phyloP scores from a whole-genome alignment of 1,140 invertebrate genomes.

The Drosophila sucinea region DNA sequence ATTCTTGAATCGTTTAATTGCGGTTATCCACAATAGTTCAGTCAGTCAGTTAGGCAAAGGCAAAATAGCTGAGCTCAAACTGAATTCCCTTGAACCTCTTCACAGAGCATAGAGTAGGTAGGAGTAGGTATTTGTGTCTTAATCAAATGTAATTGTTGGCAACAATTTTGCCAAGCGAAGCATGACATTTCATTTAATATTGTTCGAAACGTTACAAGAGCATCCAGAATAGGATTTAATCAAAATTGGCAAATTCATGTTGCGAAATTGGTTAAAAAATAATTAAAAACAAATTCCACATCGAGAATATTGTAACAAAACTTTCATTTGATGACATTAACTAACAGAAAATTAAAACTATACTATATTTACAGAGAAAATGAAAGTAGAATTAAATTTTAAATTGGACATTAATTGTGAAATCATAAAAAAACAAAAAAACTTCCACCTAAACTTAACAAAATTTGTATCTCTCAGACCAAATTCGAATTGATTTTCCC shows the following conservation, averaged over 20 bases:
- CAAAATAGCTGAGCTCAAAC: too few species aligned
- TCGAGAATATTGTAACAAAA: too few species aligned
- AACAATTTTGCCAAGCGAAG: neutral
- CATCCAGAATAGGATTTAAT: neutral
- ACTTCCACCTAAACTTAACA: neutral
- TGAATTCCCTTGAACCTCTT: neutral
- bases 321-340: too few species aligned
- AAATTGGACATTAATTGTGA: too few species aligned
- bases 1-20: conserved; percentile 4
- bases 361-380: too few species aligned
- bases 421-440: neutral
- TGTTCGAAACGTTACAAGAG: neutral
- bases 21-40: conserved; percentile 26
- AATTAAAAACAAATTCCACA: too few species aligned
- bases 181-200: conserved; percentile 10
- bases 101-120: neutral
- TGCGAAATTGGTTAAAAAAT: too few species aligned
- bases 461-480: neutral
- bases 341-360: too few species aligned
- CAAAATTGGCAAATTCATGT: neutral
- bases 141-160: conserved; percentile 6
- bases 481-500: neutral
- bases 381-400: too few species aligned
- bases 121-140: neutral
- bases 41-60: neutral